phyloP scores from a whole-genome alignment of 64 coral and sea anemone species.

The Montipora foliosa region DNA sequence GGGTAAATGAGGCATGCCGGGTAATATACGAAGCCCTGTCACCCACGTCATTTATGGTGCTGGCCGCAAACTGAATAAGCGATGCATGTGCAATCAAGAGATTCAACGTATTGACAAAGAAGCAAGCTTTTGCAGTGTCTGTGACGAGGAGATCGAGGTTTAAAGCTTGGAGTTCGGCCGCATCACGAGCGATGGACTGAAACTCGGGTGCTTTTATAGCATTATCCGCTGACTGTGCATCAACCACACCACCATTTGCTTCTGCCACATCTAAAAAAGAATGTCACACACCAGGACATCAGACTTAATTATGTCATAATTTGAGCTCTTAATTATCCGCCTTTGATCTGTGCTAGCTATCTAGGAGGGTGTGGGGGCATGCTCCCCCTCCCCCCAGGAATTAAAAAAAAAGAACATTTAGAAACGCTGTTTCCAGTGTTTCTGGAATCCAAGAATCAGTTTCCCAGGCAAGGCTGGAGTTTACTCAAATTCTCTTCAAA shows the following conservation, averaged over 20 bases:
- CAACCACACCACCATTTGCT: slow-evolving; percentile 60
- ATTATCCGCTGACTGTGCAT: slow-evolving; percentile 53
- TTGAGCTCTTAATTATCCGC: too few relatives aligned
- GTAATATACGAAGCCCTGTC: slow-evolving; percentile 10
- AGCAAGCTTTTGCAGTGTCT: slow-evolving; percentile 75
- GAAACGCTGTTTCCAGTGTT: too few relatives aligned
- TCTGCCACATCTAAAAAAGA: slow-evolving; percentile 47
- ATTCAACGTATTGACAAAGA: slow-evolving; percentile 94
- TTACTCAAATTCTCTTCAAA: too few relatives aligned
- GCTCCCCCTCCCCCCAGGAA: too few relatives aligned
- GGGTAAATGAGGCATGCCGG: slow-evolving; percentile 63
- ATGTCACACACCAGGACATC: not conserved
- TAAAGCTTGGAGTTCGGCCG: slow-evolving; percentile 75
- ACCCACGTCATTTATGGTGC: slow-evolving; percentile 23
- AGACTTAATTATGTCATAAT: not conserved
- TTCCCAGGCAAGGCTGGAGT: too few relatives aligned
- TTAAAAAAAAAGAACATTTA: too few relatives aligned
- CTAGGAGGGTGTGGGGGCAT: too few relatives aligned
- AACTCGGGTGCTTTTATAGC: slow-evolving; percentile 68
- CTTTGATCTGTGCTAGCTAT: too few relatives aligned
- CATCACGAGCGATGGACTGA: slow-evolving; percentile 51
- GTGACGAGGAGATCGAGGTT: slow-evolving; percentile 77
- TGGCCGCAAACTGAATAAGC: slow-evolving; percentile 56
- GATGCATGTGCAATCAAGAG: slow-evolving; percentile 84
- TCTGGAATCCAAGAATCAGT: too few relatives aligned